Evolutionary conservation across 2,113 vertebrate genomes (phyloP).

Genomic region (Dinomys branickii): DNA sequence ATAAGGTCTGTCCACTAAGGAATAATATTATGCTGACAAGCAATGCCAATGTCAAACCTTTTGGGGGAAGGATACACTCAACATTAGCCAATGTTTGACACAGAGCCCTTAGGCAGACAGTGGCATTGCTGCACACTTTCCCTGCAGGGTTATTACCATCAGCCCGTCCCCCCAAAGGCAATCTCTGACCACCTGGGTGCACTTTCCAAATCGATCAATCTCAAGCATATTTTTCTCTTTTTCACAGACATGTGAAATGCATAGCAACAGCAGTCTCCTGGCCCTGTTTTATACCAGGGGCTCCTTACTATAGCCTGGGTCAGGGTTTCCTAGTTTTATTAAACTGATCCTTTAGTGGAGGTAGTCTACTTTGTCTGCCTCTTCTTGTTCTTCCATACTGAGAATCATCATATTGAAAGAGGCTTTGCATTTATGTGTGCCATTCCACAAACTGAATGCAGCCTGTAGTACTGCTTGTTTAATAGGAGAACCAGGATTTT

Average conservation of each 20-base stretch:
- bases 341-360: not conserved
- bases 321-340: not conserved
- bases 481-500: not conserved
- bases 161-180: not conserved
- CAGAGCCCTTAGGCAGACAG: not conserved
- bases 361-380: not conserved
- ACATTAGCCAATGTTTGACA: not conserved
- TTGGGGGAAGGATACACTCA: not conserved
- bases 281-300: not conserved
- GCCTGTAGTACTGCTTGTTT: not conserved
- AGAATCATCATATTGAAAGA: constrained; percentile 23
- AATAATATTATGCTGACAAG: not conserved
- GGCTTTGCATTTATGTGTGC: not conserved
- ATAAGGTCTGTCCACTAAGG: not conserved
- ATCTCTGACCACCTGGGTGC: not conserved
- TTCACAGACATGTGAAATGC: not conserved
- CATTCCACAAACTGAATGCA: not conserved
- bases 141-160: not conserved
- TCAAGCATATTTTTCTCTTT: not conserved
- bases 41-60: not conserved
- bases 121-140: accelerated
- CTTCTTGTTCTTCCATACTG: not conserved
- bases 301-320: not conserved
- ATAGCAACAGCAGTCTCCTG: not conserved
- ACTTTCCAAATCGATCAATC: not conserved